These are phyloP conservation scores for Ptilodon capucinus DNA, from an alignment of 2,888 invertebrate genomes.

Conservation along the genomic window DNA sequence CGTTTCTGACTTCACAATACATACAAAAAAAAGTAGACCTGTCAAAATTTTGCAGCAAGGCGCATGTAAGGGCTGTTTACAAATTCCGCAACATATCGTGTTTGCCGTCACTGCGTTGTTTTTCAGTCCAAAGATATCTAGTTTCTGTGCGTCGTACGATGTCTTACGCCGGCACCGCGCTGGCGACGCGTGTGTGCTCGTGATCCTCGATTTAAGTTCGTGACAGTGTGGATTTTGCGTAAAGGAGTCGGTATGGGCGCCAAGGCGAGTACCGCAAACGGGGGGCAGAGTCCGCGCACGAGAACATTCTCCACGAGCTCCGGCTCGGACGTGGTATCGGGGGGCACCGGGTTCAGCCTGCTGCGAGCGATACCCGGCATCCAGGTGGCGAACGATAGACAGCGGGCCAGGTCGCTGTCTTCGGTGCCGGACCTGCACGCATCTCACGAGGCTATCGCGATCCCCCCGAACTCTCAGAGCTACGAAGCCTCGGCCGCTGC, in stretches of 20 bases:
- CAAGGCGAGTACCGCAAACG: slow-evolving; percentile 91
- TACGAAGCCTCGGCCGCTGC: slow-evolving; percentile 85
- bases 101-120: slow-evolving; percentile 62
- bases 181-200: slow-evolving; percentile 68
- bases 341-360: slow-evolving; percentile 85
- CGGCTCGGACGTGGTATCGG: slow-evolving; percentile 84
- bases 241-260: slow-evolving; percentile 88
- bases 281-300: slow-evolving; percentile 88
- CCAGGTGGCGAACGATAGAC: slow-evolving; percentile 89
- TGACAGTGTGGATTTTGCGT: slow-evolving; percentile 74
- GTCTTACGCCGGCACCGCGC: slow-evolving; percentile 73
- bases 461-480: slow-evolving; percentile 84
- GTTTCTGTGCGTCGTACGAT: slow-evolving; percentile 67
- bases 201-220: slow-evolving; percentile 62
- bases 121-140: slow-evolving; percentile 39
- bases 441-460: slow-evolving; percentile 83
- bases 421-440: slow-evolving; percentile 90
- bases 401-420: slow-evolving; percentile 91
- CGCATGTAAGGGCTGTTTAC: slow-evolving; percentile 79
- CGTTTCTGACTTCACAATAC: slow-evolving; percentile 43
- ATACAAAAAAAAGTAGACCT: slow-evolving; percentile 44
- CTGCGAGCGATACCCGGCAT: slow-evolving; percentile 88
- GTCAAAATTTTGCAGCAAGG: slow-evolving; percentile 80
- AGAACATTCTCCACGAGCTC: slow-evolving; percentile 90
- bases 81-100: slow-evolving; percentile 64